Conservation (phyloP, 2,888 invertebrate genomes). For the Drosophila prolongata region DNA sequence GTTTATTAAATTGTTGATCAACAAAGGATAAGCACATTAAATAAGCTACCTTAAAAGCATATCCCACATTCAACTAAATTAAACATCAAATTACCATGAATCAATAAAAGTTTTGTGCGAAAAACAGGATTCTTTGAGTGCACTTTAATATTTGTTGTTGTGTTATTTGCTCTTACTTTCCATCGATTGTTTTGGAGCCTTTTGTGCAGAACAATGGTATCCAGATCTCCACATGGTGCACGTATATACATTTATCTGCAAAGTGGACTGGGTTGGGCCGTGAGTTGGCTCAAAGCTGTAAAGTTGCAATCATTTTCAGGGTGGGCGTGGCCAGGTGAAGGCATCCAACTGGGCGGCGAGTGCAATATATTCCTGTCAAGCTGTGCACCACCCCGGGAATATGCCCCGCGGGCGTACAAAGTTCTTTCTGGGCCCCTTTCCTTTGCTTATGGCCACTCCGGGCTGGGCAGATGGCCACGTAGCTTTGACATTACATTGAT, state of each 20-base stretch:
- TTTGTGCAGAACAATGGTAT: slow-evolving; percentile 11
- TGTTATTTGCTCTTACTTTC: neutral
- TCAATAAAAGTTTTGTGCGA: neutral
- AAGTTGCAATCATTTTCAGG: slow-evolving; percentile 18
- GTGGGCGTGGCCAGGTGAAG: slow-evolving; percentile 29
- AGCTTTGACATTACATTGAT: slow-evolving; percentile 66
- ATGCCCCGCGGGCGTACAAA: neutral
- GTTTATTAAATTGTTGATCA: too few relatives aligned
- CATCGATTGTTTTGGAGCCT: slow-evolving; percentile 18
- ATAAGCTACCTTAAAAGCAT: neutral
- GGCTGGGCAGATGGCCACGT: slow-evolving; percentile 43
- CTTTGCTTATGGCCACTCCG: neutral
- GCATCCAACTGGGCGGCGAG: slow-evolving; percentile 30
- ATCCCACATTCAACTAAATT: neutral
- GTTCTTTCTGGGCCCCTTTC: neutral
- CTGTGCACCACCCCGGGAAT: slow-evolving; percentile 28
- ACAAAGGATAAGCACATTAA: neutral
- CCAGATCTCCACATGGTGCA: slow-evolving; percentile 1
- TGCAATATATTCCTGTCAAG: slow-evolving; percentile 47
- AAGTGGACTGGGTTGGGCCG: slow-evolving; percentile 7
- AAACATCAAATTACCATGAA: neutral
- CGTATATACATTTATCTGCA: slow-evolving; percentile 8
- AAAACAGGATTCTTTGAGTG: neutral
- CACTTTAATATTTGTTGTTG: neutral
- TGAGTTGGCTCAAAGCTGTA: slow-evolving; percentile 9